Evolutionary conservation across 1,140 invertebrate genomes (phyloP).

Genomic region (Homarus americanus): DNA sequence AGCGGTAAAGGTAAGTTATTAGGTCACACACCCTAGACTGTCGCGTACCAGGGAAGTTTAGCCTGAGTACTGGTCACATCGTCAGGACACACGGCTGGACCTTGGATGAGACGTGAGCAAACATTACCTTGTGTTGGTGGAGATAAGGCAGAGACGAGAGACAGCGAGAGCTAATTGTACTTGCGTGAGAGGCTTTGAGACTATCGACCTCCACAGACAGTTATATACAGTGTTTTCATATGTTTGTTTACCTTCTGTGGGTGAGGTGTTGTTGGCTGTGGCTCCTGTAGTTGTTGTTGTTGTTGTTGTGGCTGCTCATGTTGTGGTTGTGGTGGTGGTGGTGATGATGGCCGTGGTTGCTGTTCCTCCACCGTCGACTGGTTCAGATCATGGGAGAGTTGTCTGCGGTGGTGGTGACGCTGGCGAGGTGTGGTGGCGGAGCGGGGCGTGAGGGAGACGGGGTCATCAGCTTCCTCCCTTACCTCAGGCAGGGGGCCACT

Average conservation of each 20-base stretch:
- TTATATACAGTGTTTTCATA: background rate
- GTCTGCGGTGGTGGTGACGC: background rate
- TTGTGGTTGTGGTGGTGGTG: background rate
- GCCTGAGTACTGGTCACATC: no score
- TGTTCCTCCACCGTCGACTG: background rate
- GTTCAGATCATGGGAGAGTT: background rate
- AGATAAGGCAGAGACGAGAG: no score
- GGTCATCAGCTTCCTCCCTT: slow-evolving; percentile 16
- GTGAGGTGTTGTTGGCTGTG: background rate
- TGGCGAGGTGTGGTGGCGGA: slow-evolving; percentile 18
- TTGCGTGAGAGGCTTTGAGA: no score
- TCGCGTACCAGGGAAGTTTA: no score
- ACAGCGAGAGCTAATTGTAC: no score
- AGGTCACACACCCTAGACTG: no score
- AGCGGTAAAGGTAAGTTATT: no score
- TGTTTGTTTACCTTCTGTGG: background rate
- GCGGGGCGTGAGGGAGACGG: background rate
- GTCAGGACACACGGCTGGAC: no score
- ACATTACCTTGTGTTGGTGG: no score
- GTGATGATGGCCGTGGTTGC: background rate
- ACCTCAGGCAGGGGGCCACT: slow-evolving; percentile 23
- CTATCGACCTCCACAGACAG: no score
- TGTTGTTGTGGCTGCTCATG: background rate
- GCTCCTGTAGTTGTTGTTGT: background rate
- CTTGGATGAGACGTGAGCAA: no score